phyloP scores from a whole-genome alignment of 2,888 invertebrate species.

The Plemyria rubiginata region DNA sequence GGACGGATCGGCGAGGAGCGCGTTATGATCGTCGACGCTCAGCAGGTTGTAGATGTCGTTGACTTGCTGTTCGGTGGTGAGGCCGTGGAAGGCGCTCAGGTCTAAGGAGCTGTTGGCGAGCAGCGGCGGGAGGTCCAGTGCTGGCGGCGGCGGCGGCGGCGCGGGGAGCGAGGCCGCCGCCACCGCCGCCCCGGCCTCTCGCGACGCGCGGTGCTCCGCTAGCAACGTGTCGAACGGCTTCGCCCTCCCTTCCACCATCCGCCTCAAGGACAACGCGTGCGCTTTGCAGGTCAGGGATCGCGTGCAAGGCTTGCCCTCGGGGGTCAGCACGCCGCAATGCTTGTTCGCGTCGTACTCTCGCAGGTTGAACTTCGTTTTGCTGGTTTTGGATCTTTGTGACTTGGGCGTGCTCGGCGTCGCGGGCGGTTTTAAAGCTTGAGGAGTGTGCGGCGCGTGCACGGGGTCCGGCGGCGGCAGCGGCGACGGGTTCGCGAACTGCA shows the following conservation, averaged over 20 bases:
- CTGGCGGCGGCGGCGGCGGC: conserved; percentile 43
- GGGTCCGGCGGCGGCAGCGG: conserved; percentile 62
- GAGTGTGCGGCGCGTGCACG: conserved; percentile 38
- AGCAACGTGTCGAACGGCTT: conserved; percentile 91
- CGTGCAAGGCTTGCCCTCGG: conserved; percentile 90
- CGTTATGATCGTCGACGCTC: conserved; percentile 66
- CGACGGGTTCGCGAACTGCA: conserved; percentile 71
- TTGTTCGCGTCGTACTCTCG: conserved; percentile 92
- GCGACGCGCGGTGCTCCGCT: conserved; percentile 89
- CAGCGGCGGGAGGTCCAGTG: conserved; percentile 61
- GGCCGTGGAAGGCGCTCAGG: conserved; percentile 66
- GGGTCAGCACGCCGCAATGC: conserved; percentile 91
- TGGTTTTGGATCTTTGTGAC: conserved; percentile 58
- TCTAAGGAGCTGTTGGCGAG: conserved; percentile 72
- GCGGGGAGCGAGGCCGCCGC: conserved; percentile 46
- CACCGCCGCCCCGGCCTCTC: conserved; percentile 72
- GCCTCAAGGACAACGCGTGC: conserved; percentile 88
- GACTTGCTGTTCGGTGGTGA: conserved; percentile 73
- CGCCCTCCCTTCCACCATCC: conserved; percentile 88
- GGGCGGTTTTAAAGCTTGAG: conserved; percentile 46
- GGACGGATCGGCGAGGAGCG: conserved; percentile 68
- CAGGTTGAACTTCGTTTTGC: conserved; percentile 77
- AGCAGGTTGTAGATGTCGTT: conserved; percentile 75
- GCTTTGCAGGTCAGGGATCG: conserved; percentile 90
- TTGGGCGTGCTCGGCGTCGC: conserved; percentile 56